Conservation (phyloP, 2,113 vertebrate species). For the Pundamilia nyererei region DNA sequence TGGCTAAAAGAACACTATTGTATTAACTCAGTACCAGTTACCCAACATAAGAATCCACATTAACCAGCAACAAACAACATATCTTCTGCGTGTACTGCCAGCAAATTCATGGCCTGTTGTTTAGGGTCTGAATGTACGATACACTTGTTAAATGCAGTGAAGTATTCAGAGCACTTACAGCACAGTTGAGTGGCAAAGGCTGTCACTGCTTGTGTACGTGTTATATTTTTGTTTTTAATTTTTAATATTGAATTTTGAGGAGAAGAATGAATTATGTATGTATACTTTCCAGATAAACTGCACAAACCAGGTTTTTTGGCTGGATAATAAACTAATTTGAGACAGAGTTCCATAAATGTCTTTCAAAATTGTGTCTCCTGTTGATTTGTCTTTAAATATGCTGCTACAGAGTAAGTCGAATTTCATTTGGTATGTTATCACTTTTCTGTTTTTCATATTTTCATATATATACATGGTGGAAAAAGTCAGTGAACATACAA, state of each 20-base stretch:
- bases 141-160: not conserved
- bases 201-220: not conserved
- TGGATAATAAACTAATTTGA: not conserved
- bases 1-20: not conserved
- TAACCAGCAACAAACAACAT: not conserved
- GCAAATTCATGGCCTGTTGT: not conserved
- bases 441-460: not conserved
- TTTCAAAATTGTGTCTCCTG: not conserved
- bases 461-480: not conserved
- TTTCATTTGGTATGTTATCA: not conserved
- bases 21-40: not conserved
- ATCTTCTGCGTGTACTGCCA: not conserved
- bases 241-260: not conserved
- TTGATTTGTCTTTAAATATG: not conserved
- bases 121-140: not conserved
- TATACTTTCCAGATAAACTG: not conserved
- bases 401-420: not conserved
- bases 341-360: not conserved
- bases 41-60: not conserved
- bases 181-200: not conserved
- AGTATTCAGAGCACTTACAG: not conserved
- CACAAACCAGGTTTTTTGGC: not conserved
- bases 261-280: not conserved
- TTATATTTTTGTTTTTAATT: not conserved
- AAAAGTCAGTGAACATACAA: not conserved